Evolutionary conservation across 1,140 invertebrate species (phyloP), one percentile per base, ranked within the genome.

Genomic region (Batillaria attramentaria): DNA sequence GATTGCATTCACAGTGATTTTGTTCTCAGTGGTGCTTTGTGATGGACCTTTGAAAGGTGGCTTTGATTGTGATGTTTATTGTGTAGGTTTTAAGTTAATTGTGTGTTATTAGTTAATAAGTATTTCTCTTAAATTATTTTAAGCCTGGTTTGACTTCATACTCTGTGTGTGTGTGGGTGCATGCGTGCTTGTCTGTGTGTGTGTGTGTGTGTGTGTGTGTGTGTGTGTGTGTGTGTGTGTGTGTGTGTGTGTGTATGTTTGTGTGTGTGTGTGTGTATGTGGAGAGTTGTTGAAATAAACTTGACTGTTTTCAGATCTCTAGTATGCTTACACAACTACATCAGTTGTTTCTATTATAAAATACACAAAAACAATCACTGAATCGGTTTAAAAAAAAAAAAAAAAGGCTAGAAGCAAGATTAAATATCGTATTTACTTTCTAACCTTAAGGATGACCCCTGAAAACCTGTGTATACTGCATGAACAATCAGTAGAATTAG

Each of bases 211-310:
- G 62, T 28, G 28, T 66, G 62, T 33, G 10, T 5, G 62, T 33
- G 31, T 66, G 62, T 33, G 31, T 66, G 31, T 66, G 62, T 66
- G 62, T 33, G 31, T 66, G 66, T 41, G 37, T 41, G 66, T 69
- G 35, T 41, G 37, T 24, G 8, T 8, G 37, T 69, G 66, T 8
- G 37, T 69, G 37, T 8, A 39, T 24, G 24, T 69, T 35, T 69
- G 37, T 69, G 66, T 69, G 66, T 69, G 66, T 69, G 37, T 5
- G 28, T 10, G 4, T 13, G 37, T 41, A 37, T 69, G 3, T 65
- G n/a, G n/a, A n/a, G n/a, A n/a, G n/a, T n/a, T n/a, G n/a, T n/a
- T n/a, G n/a, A n/a, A n/a, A n/a, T n/a, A n/a, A n/a, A n/a, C n/a
- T n/a, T n/a, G n/a, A n/a, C n/a, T n/a, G n/a, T n/a, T n/a, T n/a